phyloP scores from a whole-genome alignment of 2,888 invertebrate species.

The Hemithea aestivaria region DNA sequence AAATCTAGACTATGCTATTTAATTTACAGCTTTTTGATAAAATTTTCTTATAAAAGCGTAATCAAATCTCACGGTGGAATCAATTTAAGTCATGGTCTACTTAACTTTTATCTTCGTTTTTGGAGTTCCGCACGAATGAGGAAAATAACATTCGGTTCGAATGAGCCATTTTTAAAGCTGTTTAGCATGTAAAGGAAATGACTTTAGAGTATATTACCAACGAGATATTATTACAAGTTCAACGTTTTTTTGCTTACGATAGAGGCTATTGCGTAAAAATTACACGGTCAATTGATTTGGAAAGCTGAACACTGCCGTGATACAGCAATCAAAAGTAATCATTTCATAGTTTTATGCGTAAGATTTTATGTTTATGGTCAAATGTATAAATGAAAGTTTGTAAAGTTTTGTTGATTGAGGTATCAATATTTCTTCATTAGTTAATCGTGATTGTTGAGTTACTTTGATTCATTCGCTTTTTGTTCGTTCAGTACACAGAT shows the following conservation, averaged over 20 bases:
- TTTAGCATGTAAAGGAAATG: no score
- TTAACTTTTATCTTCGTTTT: conserved; percentile 15
- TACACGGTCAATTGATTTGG: conserved; percentile 8
- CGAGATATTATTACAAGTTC: no score
- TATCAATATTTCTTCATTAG: no score
- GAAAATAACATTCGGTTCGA: conserved; percentile 4
- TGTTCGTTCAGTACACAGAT: no score
- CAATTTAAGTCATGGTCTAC: conserved; percentile 23
- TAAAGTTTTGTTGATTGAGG: no score
- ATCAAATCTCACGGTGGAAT: conserved; percentile 21
- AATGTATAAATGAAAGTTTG: not conserved
- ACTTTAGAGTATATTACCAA: no score
- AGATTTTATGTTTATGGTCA: not conserved
- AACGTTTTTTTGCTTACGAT: no score
- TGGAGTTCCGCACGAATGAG: conserved; percentile 11
- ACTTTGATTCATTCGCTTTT: no score
- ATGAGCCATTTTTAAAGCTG: conserved; percentile 3
- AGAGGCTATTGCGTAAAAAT: conserved; percentile 7
- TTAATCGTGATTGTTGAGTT: no score
- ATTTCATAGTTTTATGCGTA: no score
- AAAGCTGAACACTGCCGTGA: conserved; percentile 6
- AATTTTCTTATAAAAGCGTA: conserved; percentile 13
- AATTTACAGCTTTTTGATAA: conserved; percentile 12
- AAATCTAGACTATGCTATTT: not conserved
- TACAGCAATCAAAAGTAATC: not conserved